A percentile compares a stretch with the other conserved stretches of the same genome.
Conservation (phyloP, 2,113 vertebrate genomes). For the Thryonomys swinderianus region DNA sequence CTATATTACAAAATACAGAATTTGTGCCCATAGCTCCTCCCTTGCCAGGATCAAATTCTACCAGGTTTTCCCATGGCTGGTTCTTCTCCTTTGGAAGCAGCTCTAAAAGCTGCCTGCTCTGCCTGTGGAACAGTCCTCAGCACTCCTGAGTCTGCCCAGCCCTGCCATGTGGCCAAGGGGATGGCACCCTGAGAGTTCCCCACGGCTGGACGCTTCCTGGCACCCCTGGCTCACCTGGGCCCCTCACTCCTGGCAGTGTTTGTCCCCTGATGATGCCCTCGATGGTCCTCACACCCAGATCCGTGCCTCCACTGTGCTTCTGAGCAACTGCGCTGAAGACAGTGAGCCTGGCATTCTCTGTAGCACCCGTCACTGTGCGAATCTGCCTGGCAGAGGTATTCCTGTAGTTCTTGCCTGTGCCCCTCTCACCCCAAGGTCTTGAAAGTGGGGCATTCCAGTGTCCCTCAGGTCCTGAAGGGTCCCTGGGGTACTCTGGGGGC, state of each 20-base stretch:
- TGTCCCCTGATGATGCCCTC: not conserved
- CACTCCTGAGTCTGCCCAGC: not conserved
- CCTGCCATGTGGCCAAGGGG: not conserved
- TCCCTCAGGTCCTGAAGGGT: not conserved
- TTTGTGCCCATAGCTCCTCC: no score
- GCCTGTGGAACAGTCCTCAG: not conserved
- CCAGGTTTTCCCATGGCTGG: no score
- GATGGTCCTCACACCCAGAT: not conserved
- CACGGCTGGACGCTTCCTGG: not conserved
- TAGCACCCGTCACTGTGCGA: not conserved
- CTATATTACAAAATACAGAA: not conserved
- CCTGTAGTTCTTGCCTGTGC: not conserved
- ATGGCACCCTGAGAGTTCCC: rapidly evolving
- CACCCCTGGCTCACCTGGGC: not conserved
- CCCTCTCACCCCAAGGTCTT: not conserved
- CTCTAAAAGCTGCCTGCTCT: not conserved
- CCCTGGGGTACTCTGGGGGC: rapidly evolving
- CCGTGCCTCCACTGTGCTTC: not conserved
- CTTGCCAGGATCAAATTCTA: not conserved
- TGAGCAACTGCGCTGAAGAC: not conserved
- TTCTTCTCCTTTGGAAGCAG: not conserved
- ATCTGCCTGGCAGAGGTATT: no score
- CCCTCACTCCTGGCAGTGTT: not conserved
- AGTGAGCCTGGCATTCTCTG: not conserved
- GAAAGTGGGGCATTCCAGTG: not conserved